Conservation (phyloP, 1,140 invertebrate genomes). For the Mylabris phalerata region DNA sequence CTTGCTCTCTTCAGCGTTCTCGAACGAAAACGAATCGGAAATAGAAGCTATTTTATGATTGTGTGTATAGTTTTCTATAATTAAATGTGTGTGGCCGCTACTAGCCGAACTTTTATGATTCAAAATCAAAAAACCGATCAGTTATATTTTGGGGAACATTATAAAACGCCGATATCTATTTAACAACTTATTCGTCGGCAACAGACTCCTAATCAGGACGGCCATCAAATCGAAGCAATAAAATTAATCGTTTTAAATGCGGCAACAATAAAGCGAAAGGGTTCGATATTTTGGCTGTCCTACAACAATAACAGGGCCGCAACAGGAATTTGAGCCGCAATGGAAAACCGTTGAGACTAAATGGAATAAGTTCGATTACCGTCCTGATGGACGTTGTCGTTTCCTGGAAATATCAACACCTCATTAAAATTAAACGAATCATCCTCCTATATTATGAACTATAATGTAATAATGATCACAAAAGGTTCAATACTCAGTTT, state of each 20-base stretch:
- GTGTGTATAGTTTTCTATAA: constrained; percentile 3
- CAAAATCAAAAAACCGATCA: constrained; percentile 15
- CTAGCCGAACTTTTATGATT: constrained; percentile 5
- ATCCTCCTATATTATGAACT: constrained; percentile 9
- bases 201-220: not conserved
- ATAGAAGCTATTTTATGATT: constrained; percentile 18
- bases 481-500: constrained; percentile 2
- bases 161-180: constrained; percentile 26
- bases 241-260: constrained; percentile 19
- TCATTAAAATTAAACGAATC: constrained; percentile 11
- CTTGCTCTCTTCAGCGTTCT: too few relatives aligned
- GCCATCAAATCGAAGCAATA: not conserved
- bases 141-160: constrained; percentile 17
- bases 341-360: too few relatives aligned
- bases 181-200: constrained; percentile 24
- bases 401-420: constrained; percentile 12
- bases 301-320: too few relatives aligned
- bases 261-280: constrained; percentile 7
- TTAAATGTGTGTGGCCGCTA: constrained; percentile 20
- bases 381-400: not conserved
- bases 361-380: too few relatives aligned
- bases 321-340: too few relatives aligned
- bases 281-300: not conserved
- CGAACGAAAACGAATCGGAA: too few relatives aligned
- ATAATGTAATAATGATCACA: constrained; percentile 10